phyloP scores from a whole-genome alignment of 2,113 vertebrate genomes.

The Barbus barbus region DNA sequence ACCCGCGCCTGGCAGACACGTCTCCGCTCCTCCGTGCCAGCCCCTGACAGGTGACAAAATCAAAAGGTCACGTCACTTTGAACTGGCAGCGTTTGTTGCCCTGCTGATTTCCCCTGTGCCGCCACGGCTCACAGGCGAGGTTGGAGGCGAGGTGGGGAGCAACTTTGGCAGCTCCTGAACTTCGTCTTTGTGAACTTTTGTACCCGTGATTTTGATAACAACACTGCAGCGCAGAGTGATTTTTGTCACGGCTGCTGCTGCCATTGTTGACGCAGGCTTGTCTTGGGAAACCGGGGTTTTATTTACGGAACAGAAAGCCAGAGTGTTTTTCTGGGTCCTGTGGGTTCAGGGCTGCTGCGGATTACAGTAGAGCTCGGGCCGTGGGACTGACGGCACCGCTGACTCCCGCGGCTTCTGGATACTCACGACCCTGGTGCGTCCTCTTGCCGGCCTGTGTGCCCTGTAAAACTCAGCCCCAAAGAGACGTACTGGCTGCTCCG shows the following conservation, averaged over 20 bases:
- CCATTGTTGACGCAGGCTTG: constrained; percentile 45
- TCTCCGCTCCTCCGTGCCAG: constrained; percentile 74
- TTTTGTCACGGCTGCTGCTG: constrained; percentile 62
- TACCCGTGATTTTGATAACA: constrained; percentile 74
- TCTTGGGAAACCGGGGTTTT: constrained; percentile 65
- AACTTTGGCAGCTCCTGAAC: constrained; percentile 70
- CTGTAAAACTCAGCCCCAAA: constrained; percentile 32
- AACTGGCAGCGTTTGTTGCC: constrained; percentile 92
- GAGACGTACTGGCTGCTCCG: neutral
- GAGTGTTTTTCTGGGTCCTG: constrained; percentile 58
- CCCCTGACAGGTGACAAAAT: constrained; percentile 95
- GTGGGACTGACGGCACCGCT: constrained; percentile 14
- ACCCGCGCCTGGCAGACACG: constrained; percentile 65
- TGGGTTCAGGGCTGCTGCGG: constrained; percentile 41
- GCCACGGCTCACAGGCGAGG: constrained; percentile 70
- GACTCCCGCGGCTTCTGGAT: constrained; percentile 35
- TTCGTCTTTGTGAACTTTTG: constrained; percentile 77
- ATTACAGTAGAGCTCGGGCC: constrained; percentile 45
- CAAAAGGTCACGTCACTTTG: constrained; percentile 98
- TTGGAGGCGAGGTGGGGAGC: constrained; percentile 75
- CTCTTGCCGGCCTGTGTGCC: constrained; percentile 24
- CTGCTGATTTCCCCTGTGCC: constrained; percentile 93
- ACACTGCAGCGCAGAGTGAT: constrained; percentile 62
- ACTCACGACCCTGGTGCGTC: constrained; percentile 36
- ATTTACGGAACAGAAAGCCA: constrained; percentile 60